phyloP scores from a whole-genome alignment of 2,797 vertebrate genomes.

The Cheirogaleus major region DNA sequence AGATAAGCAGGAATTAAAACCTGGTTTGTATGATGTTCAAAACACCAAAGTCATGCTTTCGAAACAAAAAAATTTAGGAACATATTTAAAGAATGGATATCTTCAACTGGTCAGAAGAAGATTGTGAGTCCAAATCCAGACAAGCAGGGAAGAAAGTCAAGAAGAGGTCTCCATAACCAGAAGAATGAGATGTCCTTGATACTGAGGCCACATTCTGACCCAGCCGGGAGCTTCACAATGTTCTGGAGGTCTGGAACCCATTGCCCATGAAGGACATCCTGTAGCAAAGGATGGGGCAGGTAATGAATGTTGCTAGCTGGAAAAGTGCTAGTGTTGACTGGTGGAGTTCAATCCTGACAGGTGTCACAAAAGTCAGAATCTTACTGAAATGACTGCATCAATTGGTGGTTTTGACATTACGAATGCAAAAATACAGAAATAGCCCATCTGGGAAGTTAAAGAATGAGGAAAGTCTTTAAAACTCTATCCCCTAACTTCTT shows the following conservation, averaged over 20 bases:
- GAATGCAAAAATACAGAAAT: slow-evolving; percentile 56
- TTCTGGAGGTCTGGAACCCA: neutral
- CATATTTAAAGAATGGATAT: neutral
- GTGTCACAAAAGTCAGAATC: neutral
- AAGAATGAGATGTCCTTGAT: neutral
- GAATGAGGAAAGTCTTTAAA: slow-evolving; percentile 46
- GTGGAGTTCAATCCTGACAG: neutral
- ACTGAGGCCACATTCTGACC: neutral
- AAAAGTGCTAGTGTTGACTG: neutral
- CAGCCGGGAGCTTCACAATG: rapidly evolving
- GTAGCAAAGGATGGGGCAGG: rapidly evolving
- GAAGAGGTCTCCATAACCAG: neutral
- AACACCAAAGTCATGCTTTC: neutral
- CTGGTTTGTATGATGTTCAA: neutral
- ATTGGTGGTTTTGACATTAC: slow-evolving; percentile 5
- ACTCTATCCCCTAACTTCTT: slow-evolving; percentile 60
- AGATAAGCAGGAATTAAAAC: neutral
- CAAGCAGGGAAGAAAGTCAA: neutral
- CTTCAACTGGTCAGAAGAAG: neutral
- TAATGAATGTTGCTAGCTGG: neutral
- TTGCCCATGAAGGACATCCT: too few species aligned
- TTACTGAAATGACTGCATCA: neutral
- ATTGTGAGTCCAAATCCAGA: neutral
- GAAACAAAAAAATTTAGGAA: neutral
- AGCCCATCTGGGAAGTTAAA: slow-evolving; percentile 45